Conservation (phyloP, 2,113 vertebrate species). For the Petroica traversi region DNA sequence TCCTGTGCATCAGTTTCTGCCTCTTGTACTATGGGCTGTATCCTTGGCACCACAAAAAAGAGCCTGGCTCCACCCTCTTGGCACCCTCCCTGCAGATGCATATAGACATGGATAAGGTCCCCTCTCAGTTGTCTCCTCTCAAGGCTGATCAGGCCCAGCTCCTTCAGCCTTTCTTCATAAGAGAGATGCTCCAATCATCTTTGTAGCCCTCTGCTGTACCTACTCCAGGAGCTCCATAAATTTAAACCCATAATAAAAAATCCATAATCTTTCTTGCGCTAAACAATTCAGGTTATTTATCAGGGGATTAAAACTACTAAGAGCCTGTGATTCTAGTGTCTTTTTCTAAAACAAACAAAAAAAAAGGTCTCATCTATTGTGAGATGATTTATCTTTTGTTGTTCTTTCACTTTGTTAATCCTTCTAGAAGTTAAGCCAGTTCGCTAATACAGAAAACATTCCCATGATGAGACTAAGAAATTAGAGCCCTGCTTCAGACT, state of each 20-base stretch:
- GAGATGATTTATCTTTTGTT: not conserved
- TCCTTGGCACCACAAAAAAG: not conserved
- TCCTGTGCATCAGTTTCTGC: not conserved
- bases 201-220: not conserved
- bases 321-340: not conserved
- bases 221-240: not conserved
- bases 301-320: not conserved
- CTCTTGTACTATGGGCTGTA: not conserved
- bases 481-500: not conserved
- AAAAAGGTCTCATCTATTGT: not conserved
- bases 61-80: not conserved
- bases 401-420: not conserved
- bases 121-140: not conserved
- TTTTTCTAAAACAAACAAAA: not conserved
- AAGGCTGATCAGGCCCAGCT: not conserved
- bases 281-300: not conserved
- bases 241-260: not conserved
- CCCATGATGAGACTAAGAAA: not conserved
- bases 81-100: not conserved
- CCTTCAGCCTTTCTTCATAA: not conserved
- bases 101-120: not conserved
- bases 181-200: not conserved
- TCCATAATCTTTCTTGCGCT: not conserved
- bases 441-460: not conserved
- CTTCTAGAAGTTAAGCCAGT: not conserved